Conservation (phyloP, 2,797 vertebrate species). For the Phalanger gymnotis region DNA sequence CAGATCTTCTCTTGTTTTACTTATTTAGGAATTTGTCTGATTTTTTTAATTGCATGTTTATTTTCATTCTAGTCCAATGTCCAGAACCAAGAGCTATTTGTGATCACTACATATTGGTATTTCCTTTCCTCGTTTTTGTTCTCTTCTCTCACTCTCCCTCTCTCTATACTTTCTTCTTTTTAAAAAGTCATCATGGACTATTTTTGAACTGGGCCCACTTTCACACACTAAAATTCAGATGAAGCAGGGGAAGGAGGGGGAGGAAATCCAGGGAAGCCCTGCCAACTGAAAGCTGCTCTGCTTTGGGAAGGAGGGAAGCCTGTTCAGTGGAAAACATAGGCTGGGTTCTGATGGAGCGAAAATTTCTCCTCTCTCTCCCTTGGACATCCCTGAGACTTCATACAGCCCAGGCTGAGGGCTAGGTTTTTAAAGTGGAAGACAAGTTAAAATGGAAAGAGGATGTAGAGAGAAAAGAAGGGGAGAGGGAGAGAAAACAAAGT, state of each 20-base stretch:
- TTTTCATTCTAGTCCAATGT: not conserved
- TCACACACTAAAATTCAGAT: not conserved
- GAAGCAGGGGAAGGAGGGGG: not conserved
- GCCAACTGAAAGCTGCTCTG: not conserved
- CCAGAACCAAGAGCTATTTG: not conserved
- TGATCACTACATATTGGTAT: not conserved
- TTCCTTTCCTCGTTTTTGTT: slow-evolving; percentile 26
- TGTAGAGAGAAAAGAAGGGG: not conserved
- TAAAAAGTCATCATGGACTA: not conserved
- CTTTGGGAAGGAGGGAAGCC: not conserved
- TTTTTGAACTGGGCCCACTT: not conserved
- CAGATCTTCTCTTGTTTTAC: not conserved
- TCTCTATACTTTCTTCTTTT: not conserved
- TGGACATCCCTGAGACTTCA: not conserved
- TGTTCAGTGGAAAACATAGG: not conserved
- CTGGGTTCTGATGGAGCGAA: not conserved
- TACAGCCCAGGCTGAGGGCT: not conserved
- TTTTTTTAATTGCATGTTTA: not conserved
- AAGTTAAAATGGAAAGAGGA: not conserved
- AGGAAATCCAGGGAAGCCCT: not conserved
- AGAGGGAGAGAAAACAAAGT: not conserved
- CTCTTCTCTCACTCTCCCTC: not conserved
- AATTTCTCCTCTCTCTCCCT: not conserved
- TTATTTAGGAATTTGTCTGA: not conserved
- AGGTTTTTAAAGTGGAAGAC: not conserved